Conservation (phyloP, 1,140 invertebrate genomes). For the Zophobas morio region DNA sequence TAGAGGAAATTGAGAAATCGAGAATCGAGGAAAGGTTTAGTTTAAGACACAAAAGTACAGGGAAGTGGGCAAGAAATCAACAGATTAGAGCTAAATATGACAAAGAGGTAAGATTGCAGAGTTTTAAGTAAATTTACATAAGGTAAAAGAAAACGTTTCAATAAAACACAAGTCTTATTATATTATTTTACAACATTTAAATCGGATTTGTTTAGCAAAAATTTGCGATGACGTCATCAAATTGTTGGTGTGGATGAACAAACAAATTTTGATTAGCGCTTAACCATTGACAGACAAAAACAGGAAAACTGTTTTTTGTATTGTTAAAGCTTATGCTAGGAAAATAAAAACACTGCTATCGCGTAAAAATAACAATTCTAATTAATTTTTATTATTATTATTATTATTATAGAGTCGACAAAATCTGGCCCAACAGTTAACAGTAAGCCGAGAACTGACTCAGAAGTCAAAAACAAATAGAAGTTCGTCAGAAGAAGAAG, state of each 20-base stretch:
- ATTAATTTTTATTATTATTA: slow-evolving; percentile 57
- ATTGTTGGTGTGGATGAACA: too few species aligned
- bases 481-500: slow-evolving; percentile 72
- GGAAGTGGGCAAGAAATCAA: slow-evolving; percentile 93
- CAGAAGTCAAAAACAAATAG: slow-evolving; percentile 76
- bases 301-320: too few species aligned
- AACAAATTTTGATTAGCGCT: too few species aligned
- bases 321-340: too few species aligned
- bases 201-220: too few species aligned
- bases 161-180: too few species aligned
- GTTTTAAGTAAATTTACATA: neutral
- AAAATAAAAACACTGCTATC: neutral
- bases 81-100: slow-evolving; percentile 93
- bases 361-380: slow-evolving; percentile 26
- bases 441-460: slow-evolving; percentile 86
- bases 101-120: slow-evolving; percentile 78
- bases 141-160: too few species aligned
- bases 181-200: too few species aligned
- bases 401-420: slow-evolving; percentile 77
- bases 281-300: too few species aligned
- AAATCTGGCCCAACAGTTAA: slow-evolving; percentile 87
- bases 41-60: slow-evolving; percentile 92
- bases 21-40: slow-evolving; percentile 92
- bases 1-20: slow-evolving; percentile 87
- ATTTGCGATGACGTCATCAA: too few species aligned